Percentiles rank a stretch among this genome's conserved stretches.
Conservation (phyloP, 2,888 invertebrate genomes). For the Sussaba pulchella region DNA sequence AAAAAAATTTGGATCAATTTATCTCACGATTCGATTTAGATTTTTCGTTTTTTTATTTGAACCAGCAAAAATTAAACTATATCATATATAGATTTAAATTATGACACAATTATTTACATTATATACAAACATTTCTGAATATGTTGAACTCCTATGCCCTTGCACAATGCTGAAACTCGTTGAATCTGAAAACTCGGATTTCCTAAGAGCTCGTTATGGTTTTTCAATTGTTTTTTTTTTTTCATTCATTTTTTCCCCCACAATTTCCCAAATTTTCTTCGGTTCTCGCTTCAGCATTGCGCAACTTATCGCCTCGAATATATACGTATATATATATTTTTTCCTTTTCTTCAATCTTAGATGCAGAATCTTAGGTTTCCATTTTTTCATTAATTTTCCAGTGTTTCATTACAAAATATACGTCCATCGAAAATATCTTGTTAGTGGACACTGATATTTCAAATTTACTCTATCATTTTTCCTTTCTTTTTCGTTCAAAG, state of each 20-base stretch:
- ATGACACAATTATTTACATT: slow-evolving; percentile 83
- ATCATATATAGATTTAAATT: slow-evolving; percentile 70
- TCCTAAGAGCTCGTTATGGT: slow-evolving; percentile 14
- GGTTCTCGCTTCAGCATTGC: slow-evolving; percentile 66
- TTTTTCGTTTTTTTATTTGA: slow-evolving; percentile 74
- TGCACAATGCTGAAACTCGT: slow-evolving; percentile 72
- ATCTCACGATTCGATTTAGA: slow-evolving; percentile 22
- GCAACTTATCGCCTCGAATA: slow-evolving; percentile 65
- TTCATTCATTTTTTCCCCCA: slow-evolving; percentile 20
- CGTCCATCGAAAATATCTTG: slow-evolving; percentile 73
- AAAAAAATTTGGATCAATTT: slow-evolving; percentile 41
- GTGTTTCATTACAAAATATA: slow-evolving; percentile 75
- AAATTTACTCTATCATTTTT: slow-evolving; percentile 68
- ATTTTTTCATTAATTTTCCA: slow-evolving; percentile 49
- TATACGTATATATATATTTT: slow-evolving; percentile 37
- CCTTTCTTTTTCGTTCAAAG: slow-evolving; percentile 45
- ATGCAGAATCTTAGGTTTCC: slow-evolving; percentile 22
- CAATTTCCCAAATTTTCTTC: slow-evolving; percentile 31
- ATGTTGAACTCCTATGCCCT: slow-evolving; percentile 71
- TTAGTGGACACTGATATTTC: slow-evolving; percentile 71
- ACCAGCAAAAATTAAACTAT: slow-evolving; percentile 77
- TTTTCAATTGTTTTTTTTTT: slow-evolving; percentile 37
- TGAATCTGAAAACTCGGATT: slow-evolving; percentile 63
- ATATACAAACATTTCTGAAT: slow-evolving; percentile 79
- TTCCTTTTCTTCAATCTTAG: slow-evolving; percentile 38